Evolutionary conservation across 2,888 invertebrate genomes (phyloP).

Genomic region (Hipparchia sbordonii): DNA sequence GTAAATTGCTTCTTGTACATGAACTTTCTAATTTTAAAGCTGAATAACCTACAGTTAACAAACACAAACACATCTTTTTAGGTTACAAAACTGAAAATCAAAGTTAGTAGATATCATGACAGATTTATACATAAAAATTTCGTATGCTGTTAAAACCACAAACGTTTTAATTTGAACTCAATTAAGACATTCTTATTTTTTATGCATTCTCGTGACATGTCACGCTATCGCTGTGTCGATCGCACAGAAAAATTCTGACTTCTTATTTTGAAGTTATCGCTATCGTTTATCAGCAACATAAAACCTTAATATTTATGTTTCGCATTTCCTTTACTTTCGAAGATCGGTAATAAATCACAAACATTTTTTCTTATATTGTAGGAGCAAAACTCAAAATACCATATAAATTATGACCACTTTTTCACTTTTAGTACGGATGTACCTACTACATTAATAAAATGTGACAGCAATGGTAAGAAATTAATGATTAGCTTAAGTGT

Average conservation of each 20-base stretch:
- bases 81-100: not conserved
- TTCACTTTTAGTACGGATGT: too few relatives aligned
- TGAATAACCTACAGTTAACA: not conserved
- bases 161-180: not conserved
- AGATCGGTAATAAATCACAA: not conserved
- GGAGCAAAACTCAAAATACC: too few relatives aligned
- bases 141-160: not conserved
- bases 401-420: too few relatives aligned
- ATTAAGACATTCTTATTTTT: slow-evolving; percentile 7
- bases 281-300: slow-evolving; percentile 14
- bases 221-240: slow-evolving; percentile 7
- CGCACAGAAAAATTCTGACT: not conserved
- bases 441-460: too few relatives aligned
- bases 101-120: too few relatives aligned
- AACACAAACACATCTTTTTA: too few relatives aligned
- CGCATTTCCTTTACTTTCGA: slow-evolving; percentile 5
- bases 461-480: too few relatives aligned
- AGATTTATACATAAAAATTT: not conserved
- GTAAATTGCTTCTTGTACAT: slow-evolving; percentile 30
- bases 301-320: not conserved
- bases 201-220: slow-evolving; percentile 8
- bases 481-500: too few relatives aligned
- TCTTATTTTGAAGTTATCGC: slow-evolving; percentile 13
- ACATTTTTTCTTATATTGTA: not conserved
- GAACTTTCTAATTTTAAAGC: slow-evolving; percentile 1